These are phyloP conservation scores for Limnephilus marmoratus DNA, from an alignment of 2,888 invertebrate species.

Conservation along the genomic window DNA sequence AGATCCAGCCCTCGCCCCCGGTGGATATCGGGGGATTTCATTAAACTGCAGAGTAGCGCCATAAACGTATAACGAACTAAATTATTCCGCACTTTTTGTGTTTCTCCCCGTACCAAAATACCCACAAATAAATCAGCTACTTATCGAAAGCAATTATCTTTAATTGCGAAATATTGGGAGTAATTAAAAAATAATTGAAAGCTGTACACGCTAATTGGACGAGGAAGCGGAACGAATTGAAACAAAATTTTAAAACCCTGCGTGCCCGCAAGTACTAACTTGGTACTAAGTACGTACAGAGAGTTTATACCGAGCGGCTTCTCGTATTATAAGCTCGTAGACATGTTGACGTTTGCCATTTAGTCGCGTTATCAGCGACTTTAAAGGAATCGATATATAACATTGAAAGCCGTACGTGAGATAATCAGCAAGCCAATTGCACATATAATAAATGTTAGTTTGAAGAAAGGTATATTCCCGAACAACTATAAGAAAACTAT, in stretches of 20 bases:
- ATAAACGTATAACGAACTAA: conserved; percentile 59
- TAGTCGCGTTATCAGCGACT: conserved; percentile 58
- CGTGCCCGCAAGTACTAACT: conserved; percentile 39
- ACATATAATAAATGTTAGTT: no score
- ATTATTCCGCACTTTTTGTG: conserved; percentile 60
- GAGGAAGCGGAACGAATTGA: conserved; percentile 38
- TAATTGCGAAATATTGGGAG: conserved; percentile 59
- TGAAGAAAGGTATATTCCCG: no score
- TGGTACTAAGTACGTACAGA: neutral
- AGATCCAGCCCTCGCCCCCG: conserved; percentile 43
- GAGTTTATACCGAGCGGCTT: neutral
- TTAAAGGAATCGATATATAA: conserved; percentile 56
- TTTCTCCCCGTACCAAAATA: conserved; percentile 37
- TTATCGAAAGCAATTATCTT: conserved; percentile 61
- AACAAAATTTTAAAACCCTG: conserved; percentile 34
- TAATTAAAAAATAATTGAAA: conserved; percentile 51
- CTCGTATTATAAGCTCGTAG: conserved; percentile 31
- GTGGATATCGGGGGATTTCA: conserved; percentile 65
- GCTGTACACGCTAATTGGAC: conserved; percentile 37
- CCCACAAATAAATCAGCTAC: conserved; percentile 58
- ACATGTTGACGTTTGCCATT: conserved; percentile 56
- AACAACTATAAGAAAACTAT: no score
- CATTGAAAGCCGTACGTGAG: no score
- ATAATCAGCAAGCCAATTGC: no score
- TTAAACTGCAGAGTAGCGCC: conserved; percentile 60